Evolutionary conservation across 2,888 invertebrate species (phyloP), one percentile per base, ranked within the genome.

Genomic region (Poecilobothrus nobilitatus): DNA sequence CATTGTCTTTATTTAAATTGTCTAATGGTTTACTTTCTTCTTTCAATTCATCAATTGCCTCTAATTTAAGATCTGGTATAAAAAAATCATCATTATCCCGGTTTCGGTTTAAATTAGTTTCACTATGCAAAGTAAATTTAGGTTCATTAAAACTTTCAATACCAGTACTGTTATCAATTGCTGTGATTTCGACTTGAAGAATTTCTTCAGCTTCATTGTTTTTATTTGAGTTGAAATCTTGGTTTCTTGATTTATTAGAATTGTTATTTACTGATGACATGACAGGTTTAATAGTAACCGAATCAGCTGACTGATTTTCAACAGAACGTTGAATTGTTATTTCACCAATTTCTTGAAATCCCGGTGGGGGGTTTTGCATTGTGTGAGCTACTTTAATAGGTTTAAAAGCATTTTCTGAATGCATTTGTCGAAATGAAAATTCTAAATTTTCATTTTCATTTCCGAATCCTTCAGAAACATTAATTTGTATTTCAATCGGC

Each of bases 401-500:
- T 8, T 34, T 34, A 15, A 33, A 22, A 10, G 63, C 21, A 63
- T 21, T 22, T 12, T 21, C 22, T 65, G 27, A 33, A 27, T 34
- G 64, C 33, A 77, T 73, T 67, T 79, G 79, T 0, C 78, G 75
- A 68, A 80, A 81, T 1, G 79, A 78, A 68, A 81, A 79, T 66
- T 81, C 80, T 20, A 80, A 71, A 63, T 81, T 79, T 66, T 81
- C 80, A 66, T 75, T 79, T 67, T 79, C 79, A 66, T 76, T 80
- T 12, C 78, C 78, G 62, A 78, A 76, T 0, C 78, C 79, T 66
- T 80, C 80, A 0, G 81, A 81, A 0, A 80, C 80, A 72, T 80
- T 80, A 0, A 80, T 80, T 70, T 80, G 81, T 37, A 80, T 80
- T 71, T 80, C 80, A 44, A 80, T 80, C 27, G 80, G 79, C 5